Evolutionary conservation across 2,113 vertebrate species (phyloP).

Genomic region (Delphinus delphis): DNA sequence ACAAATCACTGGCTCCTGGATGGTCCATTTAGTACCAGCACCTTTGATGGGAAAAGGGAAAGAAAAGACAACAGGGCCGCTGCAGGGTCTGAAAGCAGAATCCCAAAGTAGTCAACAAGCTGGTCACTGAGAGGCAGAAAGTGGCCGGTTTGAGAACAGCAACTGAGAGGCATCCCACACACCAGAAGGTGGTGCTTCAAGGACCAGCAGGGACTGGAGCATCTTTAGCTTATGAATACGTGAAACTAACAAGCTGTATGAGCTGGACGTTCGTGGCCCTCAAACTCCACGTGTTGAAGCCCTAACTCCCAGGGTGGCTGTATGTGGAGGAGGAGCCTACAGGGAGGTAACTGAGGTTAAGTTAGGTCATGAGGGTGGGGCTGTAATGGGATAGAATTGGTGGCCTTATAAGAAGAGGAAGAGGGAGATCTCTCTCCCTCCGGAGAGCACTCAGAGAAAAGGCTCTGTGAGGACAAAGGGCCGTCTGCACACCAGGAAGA

Average conservation of each 20-base stretch:
- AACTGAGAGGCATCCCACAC: no score
- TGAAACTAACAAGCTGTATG: not conserved
- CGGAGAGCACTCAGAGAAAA: not conserved
- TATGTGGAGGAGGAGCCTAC: no score
- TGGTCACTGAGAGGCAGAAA: fast-evolving
- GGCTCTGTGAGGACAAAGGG: not conserved
- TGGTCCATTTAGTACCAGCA: not conserved
- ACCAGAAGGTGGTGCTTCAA: no score
- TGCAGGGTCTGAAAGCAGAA: not conserved
- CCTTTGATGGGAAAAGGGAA: not conserved
- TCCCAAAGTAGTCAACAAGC: no score
- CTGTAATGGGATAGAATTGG: not conserved
- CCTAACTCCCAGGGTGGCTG: not conserved
- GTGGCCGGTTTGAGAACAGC: not conserved
- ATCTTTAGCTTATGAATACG: not conserved
- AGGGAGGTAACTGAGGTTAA: not conserved
- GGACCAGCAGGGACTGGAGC: no score
- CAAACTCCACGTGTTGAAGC: not conserved
- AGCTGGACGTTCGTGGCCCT: not conserved
- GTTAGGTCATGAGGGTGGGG: not conserved
- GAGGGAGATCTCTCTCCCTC: not conserved
- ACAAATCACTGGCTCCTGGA: not conserved
- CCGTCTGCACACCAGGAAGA: not conserved
- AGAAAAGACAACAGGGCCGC: not conserved
- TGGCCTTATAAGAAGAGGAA: not conserved